These are phyloP conservation scores for Sebastes flavidus DNA, from an alignment of 2,797 vertebrate species.

Conservation along the genomic window DNA sequence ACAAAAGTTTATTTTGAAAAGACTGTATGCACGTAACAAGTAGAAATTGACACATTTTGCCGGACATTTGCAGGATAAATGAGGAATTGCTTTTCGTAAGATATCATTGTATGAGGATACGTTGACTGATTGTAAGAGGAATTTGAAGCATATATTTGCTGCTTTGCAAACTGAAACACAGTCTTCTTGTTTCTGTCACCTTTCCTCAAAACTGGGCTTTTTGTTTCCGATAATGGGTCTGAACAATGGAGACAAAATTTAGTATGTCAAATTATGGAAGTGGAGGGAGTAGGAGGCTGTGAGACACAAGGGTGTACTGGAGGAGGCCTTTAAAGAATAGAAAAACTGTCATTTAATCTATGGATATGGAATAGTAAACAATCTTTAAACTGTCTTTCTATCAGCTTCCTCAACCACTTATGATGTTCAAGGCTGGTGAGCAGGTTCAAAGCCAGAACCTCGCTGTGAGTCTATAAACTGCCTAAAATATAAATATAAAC, in stretches of 20 bases:
- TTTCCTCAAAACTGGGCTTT: background rate
- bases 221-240: background rate
- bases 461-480: background rate
- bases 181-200: background rate
- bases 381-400: background rate
- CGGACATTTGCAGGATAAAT: too few relatives aligned
- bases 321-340: background rate
- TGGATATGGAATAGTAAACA: background rate
- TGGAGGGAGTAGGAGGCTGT: background rate
- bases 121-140: background rate
- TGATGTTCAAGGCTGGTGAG: background rate
- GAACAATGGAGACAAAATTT: conserved; percentile 4
- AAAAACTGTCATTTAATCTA: background rate
- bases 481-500: background rate
- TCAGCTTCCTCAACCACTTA: background rate
- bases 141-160: background rate
- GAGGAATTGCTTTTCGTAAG: too few relatives aligned
- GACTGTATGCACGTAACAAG: too few relatives aligned
- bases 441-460: background rate
- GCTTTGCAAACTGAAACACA: background rate
- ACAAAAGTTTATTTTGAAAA: too few relatives aligned
- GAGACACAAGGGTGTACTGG: background rate
- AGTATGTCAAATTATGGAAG: background rate
- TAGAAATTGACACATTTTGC: too few relatives aligned
- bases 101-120: too few relatives aligned